phyloP scores from a whole-genome alignment of 2,797 vertebrate genomes.

The Oreortyx pictus region DNA sequence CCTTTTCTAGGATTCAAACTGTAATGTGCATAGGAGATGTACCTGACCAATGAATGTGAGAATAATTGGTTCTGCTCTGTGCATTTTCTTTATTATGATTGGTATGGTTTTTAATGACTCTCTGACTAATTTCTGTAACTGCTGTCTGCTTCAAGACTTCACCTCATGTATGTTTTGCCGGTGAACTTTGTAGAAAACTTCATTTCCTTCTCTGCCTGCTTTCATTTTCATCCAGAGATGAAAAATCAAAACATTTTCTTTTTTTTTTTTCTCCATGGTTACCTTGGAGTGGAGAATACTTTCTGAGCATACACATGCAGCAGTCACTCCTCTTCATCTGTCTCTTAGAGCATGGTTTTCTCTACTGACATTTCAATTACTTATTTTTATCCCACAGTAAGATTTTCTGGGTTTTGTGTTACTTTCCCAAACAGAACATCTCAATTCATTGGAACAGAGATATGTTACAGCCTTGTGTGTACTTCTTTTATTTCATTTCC shows the following conservation, averaged over 20 bases:
- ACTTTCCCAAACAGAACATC: not conserved
- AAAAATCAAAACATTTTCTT: not conserved
- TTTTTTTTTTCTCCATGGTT: not conserved
- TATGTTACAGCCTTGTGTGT: fast-evolving
- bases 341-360: not conserved
- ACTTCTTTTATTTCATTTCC: not conserved
- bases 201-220: not conserved
- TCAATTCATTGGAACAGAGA: not conserved
- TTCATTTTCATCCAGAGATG: not conserved
- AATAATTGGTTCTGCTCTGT: not conserved
- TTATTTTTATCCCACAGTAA: not conserved
- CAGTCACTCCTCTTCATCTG: not conserved
- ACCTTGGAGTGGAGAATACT: not conserved
- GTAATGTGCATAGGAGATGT: not conserved
- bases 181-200: not conserved
- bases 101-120: not conserved
- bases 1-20: not conserved
- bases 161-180: not conserved
- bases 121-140: not conserved
- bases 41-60: not conserved
- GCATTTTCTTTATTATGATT: not conserved
- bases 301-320: not conserved
- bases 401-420: not conserved
- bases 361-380: not conserved
- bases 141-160: not conserved